Evolutionary conservation across 2,797 vertebrate genomes (phyloP).

Genomic region (Notolabrus celidotus): DNA sequence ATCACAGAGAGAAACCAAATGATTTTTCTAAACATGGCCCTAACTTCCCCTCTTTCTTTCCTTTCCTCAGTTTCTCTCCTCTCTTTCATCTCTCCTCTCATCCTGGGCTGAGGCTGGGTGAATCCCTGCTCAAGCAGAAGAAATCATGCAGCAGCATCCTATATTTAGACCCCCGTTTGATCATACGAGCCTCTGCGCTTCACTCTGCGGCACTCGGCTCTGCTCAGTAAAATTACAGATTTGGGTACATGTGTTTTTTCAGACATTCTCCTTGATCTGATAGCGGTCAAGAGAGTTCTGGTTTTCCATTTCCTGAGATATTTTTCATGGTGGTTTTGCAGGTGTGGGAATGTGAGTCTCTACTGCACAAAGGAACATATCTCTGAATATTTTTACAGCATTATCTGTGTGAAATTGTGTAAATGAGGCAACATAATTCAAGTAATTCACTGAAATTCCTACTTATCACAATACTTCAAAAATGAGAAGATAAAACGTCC

Average conservation of each 20-base stretch:
- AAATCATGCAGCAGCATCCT: conserved; percentile 76
- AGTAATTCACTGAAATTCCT: conserved; percentile 8
- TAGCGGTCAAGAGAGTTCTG: conserved; percentile 17
- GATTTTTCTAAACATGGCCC: conserved; percentile 14
- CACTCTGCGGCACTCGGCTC: conserved; percentile 45
- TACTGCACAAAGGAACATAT: conserved; percentile 13
- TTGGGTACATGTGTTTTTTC: conserved; percentile 51
- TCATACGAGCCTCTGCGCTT: conserved; percentile 62
- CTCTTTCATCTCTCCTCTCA: conserved; percentile 22
- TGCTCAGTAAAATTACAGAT: conserved; percentile 58
- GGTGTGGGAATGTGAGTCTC: conserved; percentile 25
- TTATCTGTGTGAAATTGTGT: conserved; percentile 12
- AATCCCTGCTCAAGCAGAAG: conserved; percentile 80
- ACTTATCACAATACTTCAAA: neutral
- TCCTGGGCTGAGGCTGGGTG: conserved; percentile 64
- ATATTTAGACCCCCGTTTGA: conserved; percentile 81
- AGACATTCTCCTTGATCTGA: conserved; percentile 41
- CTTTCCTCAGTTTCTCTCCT: conserved; percentile 10
- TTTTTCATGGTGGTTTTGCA: conserved; percentile 13
- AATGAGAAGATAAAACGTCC: neutral
- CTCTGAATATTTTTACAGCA: conserved; percentile 10
- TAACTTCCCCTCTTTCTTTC: conserved; percentile 15
- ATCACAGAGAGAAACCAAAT: conserved; percentile 12
- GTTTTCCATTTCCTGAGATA: conserved; percentile 34
- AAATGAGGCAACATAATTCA: neutral